Base-by-base conservation (phyloP, 2,797 vertebrate genomes). In the Sebastolobus altivelis region DNA sequence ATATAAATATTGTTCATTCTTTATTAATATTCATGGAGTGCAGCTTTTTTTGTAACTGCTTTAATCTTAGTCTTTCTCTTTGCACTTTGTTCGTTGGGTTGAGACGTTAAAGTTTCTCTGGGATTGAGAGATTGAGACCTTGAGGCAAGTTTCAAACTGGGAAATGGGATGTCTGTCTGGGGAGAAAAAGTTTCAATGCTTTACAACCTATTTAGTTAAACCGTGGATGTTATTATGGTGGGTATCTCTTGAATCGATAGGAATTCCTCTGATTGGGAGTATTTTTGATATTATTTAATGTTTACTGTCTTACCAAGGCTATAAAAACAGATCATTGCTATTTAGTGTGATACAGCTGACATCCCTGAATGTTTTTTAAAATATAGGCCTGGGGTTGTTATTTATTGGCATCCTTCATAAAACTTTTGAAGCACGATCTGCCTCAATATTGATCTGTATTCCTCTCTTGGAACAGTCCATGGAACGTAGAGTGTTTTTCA, bases 21-120 rank as follows among this genome's bases (percentile, higher is more conserved):
- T 29, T 8, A 61, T 82, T 5, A 65, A 68, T 75, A 80, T 78
- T 80, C 38, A 31, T 59, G 16, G 1, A 2, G 4, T 9, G 35
- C 10, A 29, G 27, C 33, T 74, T 18, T 54, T 11, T 65, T 49
- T 69, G 27, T 74, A 18, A 4, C 63, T 27, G 46, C 66, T 61
- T 78, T 77, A 52, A 55, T 79, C 22, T 65, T 6, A 14, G 4
- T 3, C 27, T 35, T 40, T 43, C 22, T 6, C n/a, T 43, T 75
- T 69, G 4, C 0, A 6, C 22, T 69, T 46, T 31, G 60, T 31
- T 61, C 3, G 2, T 73, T 71, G 33, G 55, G 59, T 59, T 43
- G 31, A 79, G 35, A 58, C 3, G 2, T 74, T 56, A 18, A 18
- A 7, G 65, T 59, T 61, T 16, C 54, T 61, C 33, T 68, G 20